Evolutionary conservation across 1,140 invertebrate species (phyloP), one percentile per base, ranked within the genome.

Genomic region (Pogonus chalceus): DNA sequence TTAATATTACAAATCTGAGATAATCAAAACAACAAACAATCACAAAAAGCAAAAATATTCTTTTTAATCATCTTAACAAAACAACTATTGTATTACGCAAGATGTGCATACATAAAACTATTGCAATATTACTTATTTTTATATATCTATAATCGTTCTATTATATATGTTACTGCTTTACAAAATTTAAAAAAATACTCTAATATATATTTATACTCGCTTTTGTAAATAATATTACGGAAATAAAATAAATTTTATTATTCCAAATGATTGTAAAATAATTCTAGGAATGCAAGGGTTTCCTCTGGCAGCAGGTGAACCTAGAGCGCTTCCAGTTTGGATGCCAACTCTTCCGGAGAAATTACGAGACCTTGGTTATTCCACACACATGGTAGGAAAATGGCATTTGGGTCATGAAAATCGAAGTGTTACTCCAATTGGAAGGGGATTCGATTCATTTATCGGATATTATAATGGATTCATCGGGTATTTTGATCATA

Each of bases 301-400:
- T 47, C 82, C 83, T 0, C 66, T 85, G 26, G 60, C 58, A 35
- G 72, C 73, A 18, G 71, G 73, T 0, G 72, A 79, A 54, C 68
- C 75, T 2, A 71, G 75, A 31, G 79, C 76, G 21, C 64, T 88
- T 24, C 80, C 82, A 0, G 54, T 78, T 3, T 65, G 74, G n/a
- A 67, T 74, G 20, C 74, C 70, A 47, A 67, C 82, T 4, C 49
- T 88, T 26, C 85, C 91, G 0, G 71, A 92, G 70, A 80, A 85
- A 60, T 73, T 96, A 23, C 81, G 82, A 64, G 73, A 82, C 20
- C 65, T 79, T 0, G 90, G 90, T 0, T 96, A 95, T 69, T 70
- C 71, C 2, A 92, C 88, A 0, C 84, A 90, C 67, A 76, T 88
- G 24, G 78, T 95, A 20, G 92, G 92, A 16, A 96, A 96, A 72